Conservation (phyloP, 2,113 vertebrate species). For the Gambusia holbrooki region DNA sequence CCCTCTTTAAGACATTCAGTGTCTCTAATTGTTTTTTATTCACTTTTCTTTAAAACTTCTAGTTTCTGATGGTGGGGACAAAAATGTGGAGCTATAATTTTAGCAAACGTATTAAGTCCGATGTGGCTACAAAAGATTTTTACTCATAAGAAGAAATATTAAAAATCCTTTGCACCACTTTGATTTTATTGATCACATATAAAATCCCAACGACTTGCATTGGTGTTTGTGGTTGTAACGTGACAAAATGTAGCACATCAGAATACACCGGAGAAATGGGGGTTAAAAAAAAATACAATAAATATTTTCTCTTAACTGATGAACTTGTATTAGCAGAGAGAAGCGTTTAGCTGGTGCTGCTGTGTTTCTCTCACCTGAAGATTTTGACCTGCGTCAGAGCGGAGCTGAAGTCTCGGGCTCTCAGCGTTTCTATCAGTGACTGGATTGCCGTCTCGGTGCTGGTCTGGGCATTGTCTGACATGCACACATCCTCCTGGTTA, state of each 20-base stretch:
- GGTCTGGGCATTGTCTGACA: slow-evolving; percentile 88
- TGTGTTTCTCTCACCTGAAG: slow-evolving; percentile 84
- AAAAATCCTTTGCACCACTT: too few relatives aligned
- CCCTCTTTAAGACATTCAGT: background rate
- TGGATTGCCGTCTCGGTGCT: slow-evolving; percentile 95
- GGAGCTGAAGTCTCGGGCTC: slow-evolving; percentile 87
- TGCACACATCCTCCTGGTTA: slow-evolving; percentile 83
- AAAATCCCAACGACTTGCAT: too few relatives aligned
- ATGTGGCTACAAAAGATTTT: background rate
- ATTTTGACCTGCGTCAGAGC: slow-evolving; percentile 93
- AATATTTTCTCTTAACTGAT: too few relatives aligned
- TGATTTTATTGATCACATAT: too few relatives aligned
- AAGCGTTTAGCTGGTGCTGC: background rate
- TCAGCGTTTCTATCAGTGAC: slow-evolving; percentile 91
- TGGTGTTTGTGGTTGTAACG: too few relatives aligned
- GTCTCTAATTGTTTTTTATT: too few relatives aligned
- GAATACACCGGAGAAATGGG: background rate
- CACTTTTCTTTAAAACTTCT: too few relatives aligned
- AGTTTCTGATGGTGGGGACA: too few relatives aligned
- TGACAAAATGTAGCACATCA: too few relatives aligned
- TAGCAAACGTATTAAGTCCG: background rate
- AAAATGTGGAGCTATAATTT: too few relatives aligned
- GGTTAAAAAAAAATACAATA: too few relatives aligned
- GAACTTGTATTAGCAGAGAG: background rate
- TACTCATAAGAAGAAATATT: too few relatives aligned